Evolutionary conservation across 2,888 invertebrate species (phyloP).

Genomic region (Salticus scenicus): DNA sequence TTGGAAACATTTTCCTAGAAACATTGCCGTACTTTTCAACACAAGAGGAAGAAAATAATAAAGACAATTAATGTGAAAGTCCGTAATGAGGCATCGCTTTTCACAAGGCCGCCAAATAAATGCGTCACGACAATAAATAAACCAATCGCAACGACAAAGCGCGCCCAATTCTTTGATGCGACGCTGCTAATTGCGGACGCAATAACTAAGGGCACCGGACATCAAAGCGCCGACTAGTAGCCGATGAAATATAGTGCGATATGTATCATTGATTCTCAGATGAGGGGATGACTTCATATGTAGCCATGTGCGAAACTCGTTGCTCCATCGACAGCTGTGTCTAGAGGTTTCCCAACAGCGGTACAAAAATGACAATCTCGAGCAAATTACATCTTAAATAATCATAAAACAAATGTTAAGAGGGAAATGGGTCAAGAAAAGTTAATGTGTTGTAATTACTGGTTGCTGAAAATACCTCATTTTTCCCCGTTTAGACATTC

Average conservation of each 20-base stretch:
- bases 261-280: background rate
- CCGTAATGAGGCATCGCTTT: slow-evolving; percentile 63
- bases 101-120: slow-evolving; percentile 38
- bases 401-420: too few relatives aligned
- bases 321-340: background rate
- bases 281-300: background rate
- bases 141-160: slow-evolving; percentile 64
- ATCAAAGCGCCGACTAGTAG: background rate
- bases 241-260: slow-evolving; percentile 6
- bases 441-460: too few relatives aligned
- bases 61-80: slow-evolving; percentile 49
- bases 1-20: background rate
- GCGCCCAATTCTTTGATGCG: slow-evolving; percentile 38
- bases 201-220: slow-evolving; percentile 22
- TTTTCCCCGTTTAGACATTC: too few relatives aligned
- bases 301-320: background rate
- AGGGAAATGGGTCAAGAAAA: too few relatives aligned
- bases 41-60: slow-evolving; percentile 53
- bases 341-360: background rate
- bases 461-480: too few relatives aligned
- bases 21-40: background rate
- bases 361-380: too few relatives aligned
- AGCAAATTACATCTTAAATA: too few relatives aligned
- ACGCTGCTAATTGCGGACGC: slow-evolving; percentile 46
- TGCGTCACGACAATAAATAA: slow-evolving; percentile 62